These are phyloP conservation scores for Chaunax sp. DNA, from an alignment of 2,797 vertebrate species.

Conservation along the genomic window DNA sequence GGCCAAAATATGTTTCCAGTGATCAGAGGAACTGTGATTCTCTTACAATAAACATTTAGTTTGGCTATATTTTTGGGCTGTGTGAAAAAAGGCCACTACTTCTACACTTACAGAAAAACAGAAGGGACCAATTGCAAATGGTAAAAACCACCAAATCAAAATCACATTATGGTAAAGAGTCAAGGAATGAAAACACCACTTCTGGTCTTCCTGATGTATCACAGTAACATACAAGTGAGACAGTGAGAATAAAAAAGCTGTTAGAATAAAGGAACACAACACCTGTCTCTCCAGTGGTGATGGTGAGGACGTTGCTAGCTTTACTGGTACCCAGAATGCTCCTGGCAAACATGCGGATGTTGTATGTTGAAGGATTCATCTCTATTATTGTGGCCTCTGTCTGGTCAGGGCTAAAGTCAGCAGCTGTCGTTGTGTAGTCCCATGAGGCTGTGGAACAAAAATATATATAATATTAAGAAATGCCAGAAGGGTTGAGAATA, in stretches of 20 bases:
- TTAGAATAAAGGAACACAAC: not conserved
- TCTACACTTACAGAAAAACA: not conserved
- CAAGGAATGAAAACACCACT: not conserved
- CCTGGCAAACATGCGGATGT: conserved; percentile 76
- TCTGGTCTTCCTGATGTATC: not conserved
- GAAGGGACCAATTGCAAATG: not conserved
- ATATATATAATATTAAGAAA: too few species aligned
- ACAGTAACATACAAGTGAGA: not conserved
- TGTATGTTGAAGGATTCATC: conserved; percentile 70
- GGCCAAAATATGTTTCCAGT: not conserved
- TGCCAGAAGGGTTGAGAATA: not conserved
- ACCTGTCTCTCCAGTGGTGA: conserved; percentile 72
- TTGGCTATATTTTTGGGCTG: too few species aligned
- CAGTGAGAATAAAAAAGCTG: not conserved
- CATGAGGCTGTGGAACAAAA: conserved; percentile 59
- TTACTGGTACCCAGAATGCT: conserved; percentile 62
- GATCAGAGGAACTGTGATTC: too few species aligned
- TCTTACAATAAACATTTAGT: too few species aligned
- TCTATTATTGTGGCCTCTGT: conserved; percentile 73
- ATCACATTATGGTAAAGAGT: too few species aligned
- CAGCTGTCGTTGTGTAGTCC: conserved; percentile 59
- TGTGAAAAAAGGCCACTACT: too few species aligned
- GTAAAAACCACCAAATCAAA: too few species aligned
- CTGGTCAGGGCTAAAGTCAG: conserved; percentile 61
- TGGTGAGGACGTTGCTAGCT: conserved; percentile 73